Percentiles rank a stretch among this genome's conserved stretches.
These are phyloP conservation scores for Drosophila antonietae DNA, from an alignment of 2,888 invertebrate species.

Conservation along the genomic window DNA sequence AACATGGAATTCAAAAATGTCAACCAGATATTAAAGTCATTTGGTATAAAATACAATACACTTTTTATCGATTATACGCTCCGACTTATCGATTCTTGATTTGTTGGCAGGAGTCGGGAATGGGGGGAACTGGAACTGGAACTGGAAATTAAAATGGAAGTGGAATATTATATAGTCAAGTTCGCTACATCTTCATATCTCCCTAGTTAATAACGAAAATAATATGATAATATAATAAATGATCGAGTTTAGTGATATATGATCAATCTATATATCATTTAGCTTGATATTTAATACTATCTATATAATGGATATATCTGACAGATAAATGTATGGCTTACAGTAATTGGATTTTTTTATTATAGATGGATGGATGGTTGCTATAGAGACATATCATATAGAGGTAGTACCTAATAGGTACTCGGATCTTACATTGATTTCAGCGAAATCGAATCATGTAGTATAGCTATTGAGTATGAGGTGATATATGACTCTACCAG, in stretches of 20 bases:
- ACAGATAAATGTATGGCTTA: background rate
- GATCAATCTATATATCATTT: background rate
- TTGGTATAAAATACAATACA: slow-evolving; percentile 69
- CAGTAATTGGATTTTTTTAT: background rate
- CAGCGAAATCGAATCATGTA: background rate
- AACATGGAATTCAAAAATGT: slow-evolving; percentile 73
- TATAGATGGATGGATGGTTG: background rate
- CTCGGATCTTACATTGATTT: background rate
- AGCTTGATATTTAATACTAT: background rate
- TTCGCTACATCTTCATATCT: background rate
- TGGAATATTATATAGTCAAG: background rate
- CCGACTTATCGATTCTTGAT: slow-evolving; percentile 23
- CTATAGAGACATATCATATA: background rate
- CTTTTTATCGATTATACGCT: slow-evolving; percentile 44
- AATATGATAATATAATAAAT: slow-evolving; percentile 1
- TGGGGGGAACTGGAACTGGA: background rate
- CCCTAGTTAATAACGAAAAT: background rate
- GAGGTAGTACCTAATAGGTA: background rate
- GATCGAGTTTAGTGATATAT: background rate
- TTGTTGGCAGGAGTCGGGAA: background rate
- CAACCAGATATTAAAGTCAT: slow-evolving; percentile 72
- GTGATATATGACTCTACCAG: background rate
- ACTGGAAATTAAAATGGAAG: background rate
- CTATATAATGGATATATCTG: background rate
- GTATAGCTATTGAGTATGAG: background rate